Conservation (phyloP, 2,888 invertebrate species). For the Scaptomyza polygonia region DNA sequence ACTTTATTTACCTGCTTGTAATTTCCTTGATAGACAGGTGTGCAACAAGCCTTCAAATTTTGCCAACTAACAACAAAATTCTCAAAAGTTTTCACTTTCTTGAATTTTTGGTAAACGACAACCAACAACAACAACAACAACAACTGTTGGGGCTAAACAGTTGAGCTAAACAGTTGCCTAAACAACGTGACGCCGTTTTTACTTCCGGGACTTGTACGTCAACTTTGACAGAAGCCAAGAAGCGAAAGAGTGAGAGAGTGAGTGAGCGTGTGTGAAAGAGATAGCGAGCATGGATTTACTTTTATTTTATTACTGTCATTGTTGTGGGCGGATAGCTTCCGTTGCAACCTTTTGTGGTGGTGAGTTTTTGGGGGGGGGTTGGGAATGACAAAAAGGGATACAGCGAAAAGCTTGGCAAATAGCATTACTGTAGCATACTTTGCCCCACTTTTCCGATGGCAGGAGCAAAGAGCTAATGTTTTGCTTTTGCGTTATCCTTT, state of each 20-base stretch:
- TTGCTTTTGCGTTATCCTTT: slow-evolving; percentile 65
- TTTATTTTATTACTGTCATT: slow-evolving; percentile 80
- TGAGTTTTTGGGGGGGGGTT: no score
- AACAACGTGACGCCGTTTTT: slow-evolving; percentile 52
- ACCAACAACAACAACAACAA: background rate
- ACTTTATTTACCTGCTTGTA: background rate
- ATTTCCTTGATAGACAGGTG: background rate
- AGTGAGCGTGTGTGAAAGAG: slow-evolving; percentile 3
- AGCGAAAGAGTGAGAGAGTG: background rate
- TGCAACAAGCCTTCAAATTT: background rate
- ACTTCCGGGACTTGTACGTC: slow-evolving; percentile 71
- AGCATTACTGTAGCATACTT: slow-evolving; percentile 29
- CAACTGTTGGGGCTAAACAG: slow-evolving; percentile 46
- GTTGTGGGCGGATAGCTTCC: slow-evolving; percentile 59
- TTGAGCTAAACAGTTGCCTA: slow-evolving; percentile 60
- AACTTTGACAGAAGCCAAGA: slow-evolving; percentile 72
- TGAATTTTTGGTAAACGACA: slow-evolving; percentile 38
- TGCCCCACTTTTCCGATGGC: slow-evolving; percentile 21
- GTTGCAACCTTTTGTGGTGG: slow-evolving; percentile 32
- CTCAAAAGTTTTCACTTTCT: slow-evolving; percentile 56
- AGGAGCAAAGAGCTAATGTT: background rate
- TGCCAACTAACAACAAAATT: slow-evolving; percentile 21
- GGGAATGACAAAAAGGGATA: background rate
- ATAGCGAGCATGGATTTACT: slow-evolving; percentile 70
- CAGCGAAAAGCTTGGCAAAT: slow-evolving; percentile 9